Conservation (phyloP, 2,888 invertebrate species). For the Polyommatus iphigenia region DNA sequence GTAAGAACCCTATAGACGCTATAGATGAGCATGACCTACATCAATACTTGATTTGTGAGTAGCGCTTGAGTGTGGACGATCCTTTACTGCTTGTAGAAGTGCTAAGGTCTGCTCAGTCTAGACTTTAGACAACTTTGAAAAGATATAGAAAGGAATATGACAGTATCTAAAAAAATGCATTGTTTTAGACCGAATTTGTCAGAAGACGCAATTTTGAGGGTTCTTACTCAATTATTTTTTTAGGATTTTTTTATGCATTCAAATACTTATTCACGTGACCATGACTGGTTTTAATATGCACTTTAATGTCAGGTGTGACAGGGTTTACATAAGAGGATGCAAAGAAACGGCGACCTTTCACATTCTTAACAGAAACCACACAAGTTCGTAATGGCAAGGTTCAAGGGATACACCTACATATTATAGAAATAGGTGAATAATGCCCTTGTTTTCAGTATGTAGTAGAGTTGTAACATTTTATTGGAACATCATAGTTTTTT, state of each 20-base stretch:
- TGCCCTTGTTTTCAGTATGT: neutral
- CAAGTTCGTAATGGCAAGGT: slow-evolving; percentile 13
- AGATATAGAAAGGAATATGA: too few relatives aligned
- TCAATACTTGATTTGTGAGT: slow-evolving; percentile 20
- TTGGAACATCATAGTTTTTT: too few relatives aligned
- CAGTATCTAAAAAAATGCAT: too few relatives aligned
- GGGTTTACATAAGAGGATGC: neutral
- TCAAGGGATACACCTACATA: slow-evolving; percentile 17
- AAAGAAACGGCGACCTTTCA: slow-evolving; percentile 16
- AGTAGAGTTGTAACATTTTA: neutral
- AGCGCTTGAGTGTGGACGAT: neutral
- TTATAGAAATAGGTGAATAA: neutral
- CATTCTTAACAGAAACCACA: slow-evolving; percentile 29
- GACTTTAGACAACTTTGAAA: too few relatives aligned
- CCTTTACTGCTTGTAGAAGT: neutral
- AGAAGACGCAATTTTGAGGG: too few relatives aligned
- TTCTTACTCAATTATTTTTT: too few relatives aligned
- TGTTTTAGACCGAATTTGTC: too few relatives aligned
- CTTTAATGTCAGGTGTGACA: slow-evolving; percentile 17
- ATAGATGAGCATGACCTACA: slow-evolving; percentile 30
- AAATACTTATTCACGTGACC: neutral
- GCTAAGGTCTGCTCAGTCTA: too few relatives aligned
- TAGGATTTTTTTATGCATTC: too few relatives aligned
- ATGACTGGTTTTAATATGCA: slow-evolving; percentile 1
- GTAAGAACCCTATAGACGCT: slow-evolving; percentile 32